phyloP scores from a whole-genome alignment of 2,888 invertebrate species.

The Platycheirus rosarum region DNA sequence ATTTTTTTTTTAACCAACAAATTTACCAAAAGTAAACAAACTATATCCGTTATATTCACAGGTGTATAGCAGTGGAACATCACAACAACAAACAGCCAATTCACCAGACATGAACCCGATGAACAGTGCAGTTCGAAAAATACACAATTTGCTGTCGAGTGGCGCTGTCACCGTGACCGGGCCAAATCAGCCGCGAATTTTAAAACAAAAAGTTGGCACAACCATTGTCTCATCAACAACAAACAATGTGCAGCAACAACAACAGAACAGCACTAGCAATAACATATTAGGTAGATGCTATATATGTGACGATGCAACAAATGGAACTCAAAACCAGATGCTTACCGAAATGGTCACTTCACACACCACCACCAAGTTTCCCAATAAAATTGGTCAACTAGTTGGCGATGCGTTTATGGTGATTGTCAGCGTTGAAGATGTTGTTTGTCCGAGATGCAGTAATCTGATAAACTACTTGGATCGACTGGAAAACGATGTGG shows the following conservation, averaged over 20 bases:
- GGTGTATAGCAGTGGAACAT: slow-evolving; percentile 56
- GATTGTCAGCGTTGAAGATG: slow-evolving; percentile 83
- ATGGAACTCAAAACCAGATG: slow-evolving; percentile 78
- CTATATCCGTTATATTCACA: slow-evolving; percentile 19
- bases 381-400: slow-evolving; percentile 83
- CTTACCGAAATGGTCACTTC: slow-evolving; percentile 82
- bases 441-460: slow-evolving; percentile 82
- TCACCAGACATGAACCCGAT: slow-evolving; percentile 78
- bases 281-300: slow-evolving; percentile 79
- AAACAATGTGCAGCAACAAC: slow-evolving; percentile 75
- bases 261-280: slow-evolving; percentile 65
- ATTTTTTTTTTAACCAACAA: not conserved
- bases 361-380: slow-evolving; percentile 82
- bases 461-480: slow-evolving; percentile 83
- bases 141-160: slow-evolving; percentile 82
- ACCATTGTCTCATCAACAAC: slow-evolving; percentile 75
- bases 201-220: slow-evolving; percentile 79
- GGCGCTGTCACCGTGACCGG: slow-evolving; percentile 82
- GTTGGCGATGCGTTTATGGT: slow-evolving; percentile 83
- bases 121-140: slow-evolving; percentile 82
- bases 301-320: slow-evolving; percentile 82
- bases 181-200: slow-evolving; percentile 81
- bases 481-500: slow-evolving; percentile 83
- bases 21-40: not conserved
- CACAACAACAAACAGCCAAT: slow-evolving; percentile 64